Percentiles rank a stretch among this genome's conserved stretches.
Evolutionary conservation across 2,113 vertebrate species (phyloP).

Genomic region (Ariopsis seemanni): DNA sequence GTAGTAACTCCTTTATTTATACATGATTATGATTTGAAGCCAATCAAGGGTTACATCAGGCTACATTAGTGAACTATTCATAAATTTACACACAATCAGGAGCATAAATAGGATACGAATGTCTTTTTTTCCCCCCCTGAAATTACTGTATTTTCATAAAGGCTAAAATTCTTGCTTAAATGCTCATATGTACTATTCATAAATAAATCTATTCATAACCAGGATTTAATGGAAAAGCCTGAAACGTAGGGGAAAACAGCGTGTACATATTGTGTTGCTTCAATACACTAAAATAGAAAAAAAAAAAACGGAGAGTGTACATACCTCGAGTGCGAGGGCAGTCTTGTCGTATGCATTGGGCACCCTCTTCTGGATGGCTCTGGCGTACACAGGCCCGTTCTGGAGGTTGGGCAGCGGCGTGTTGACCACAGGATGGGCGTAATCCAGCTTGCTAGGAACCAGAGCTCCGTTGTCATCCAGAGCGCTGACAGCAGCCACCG

Average conservation of each 20-base stretch:
- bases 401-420: constrained; percentile 97
- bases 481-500: neutral
- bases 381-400: constrained; percentile 97
- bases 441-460: constrained; percentile 87
- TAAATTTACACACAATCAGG: neutral
- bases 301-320: no score
- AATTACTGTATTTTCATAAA: no score
- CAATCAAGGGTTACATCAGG: neutral
- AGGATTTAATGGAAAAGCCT: no score
- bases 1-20: neutral
- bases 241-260: neutral
- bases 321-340: constrained; percentile 97
- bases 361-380: constrained; percentile 99
- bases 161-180: no score
- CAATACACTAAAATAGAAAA: neutral
- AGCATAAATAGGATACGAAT: neutral
- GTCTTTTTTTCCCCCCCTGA: neutral
- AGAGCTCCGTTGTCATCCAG: constrained; percentile 73
- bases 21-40: neutral
- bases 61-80: neutral
- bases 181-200: no score
- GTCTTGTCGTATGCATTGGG: constrained; percentile 99
- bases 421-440: constrained; percentile 84
- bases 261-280: neutral
- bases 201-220: no score